These are phyloP conservation scores for Tiphia femorata DNA, from an alignment of 2,888 invertebrate genomes.

Conservation along the genomic window DNA sequence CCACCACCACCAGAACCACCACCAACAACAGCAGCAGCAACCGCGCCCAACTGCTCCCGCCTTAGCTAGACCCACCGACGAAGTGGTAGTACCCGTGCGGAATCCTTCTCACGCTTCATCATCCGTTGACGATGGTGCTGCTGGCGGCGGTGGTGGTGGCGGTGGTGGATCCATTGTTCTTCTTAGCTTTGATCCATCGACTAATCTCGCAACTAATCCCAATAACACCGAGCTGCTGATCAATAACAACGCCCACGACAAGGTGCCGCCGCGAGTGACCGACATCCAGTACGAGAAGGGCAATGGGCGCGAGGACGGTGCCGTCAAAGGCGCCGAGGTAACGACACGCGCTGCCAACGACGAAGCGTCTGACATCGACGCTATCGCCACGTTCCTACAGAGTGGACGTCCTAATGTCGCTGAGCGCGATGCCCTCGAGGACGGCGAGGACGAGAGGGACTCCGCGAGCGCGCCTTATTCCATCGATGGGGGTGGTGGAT, in stretches of 20 bases:
- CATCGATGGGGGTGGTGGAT: slow-evolving; percentile 49
- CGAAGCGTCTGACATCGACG: slow-evolving; percentile 7
- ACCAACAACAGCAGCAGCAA: background rate
- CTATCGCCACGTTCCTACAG: slow-evolving; percentile 21
- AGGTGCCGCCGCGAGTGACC: slow-evolving; percentile 6
- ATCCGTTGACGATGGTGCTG: background rate
- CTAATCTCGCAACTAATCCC: slow-evolving; percentile 58
- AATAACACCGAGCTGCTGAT: slow-evolving; percentile 58
- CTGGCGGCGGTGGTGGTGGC: slow-evolving; percentile 19
- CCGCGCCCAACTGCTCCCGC: background rate
- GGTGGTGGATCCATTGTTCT: slow-evolving; percentile 36
- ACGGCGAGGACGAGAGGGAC: slow-evolving; percentile 24
- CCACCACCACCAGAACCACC: slow-evolving; percentile 12
- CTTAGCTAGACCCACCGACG: too few relatives aligned
- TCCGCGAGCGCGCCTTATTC: slow-evolving; percentile 16
- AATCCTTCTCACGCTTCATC: background rate
- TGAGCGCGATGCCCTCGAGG: slow-evolving; percentile 42
- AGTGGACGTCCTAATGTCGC: slow-evolving; percentile 20
- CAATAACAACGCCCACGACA: slow-evolving; percentile 57
- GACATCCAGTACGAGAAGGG: slow-evolving; percentile 7
- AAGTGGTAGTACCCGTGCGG: too few relatives aligned
- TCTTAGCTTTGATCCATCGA: slow-evolving; percentile 49
- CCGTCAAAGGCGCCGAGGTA: too few relatives aligned
- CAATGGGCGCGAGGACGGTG: slow-evolving; percentile 8
- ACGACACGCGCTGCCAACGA: slow-evolving; percentile 15